These are phyloP conservation scores for Paraescarpia echinospica DNA, from an alignment of 1,140 invertebrate genomes.

Conservation along the genomic window DNA sequence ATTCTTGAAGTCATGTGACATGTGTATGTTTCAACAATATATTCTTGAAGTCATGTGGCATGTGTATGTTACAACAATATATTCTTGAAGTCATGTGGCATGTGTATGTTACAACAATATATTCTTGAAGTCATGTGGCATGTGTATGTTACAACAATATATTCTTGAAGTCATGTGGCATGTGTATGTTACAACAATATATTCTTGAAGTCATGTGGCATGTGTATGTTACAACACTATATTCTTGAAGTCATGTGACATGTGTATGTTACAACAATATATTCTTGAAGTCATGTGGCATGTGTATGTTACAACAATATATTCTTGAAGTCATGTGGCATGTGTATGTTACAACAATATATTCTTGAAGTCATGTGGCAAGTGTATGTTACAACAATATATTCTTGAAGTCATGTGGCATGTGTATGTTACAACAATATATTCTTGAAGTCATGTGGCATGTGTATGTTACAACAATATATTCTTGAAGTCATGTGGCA, in stretches of 20 bases:
- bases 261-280: neutral
- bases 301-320: neutral
- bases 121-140: neutral
- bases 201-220: neutral
- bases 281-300: neutral
- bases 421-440: neutral
- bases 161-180: neutral
- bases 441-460: neutral
- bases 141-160: neutral
- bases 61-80: neutral
- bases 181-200: neutral
- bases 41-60: neutral
- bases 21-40: neutral
- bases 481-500: neutral
- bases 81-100: neutral
- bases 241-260: neutral
- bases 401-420: neutral
- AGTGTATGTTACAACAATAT: neutral
- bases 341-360: neutral
- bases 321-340: neutral
- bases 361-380: neutral
- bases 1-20: neutral
- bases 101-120: neutral
- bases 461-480: neutral
- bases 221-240: neutral